phyloP scores from a whole-genome alignment of 37 sponge, comb jelly and placozoan genomes.

The Geodia barretti region DNA sequence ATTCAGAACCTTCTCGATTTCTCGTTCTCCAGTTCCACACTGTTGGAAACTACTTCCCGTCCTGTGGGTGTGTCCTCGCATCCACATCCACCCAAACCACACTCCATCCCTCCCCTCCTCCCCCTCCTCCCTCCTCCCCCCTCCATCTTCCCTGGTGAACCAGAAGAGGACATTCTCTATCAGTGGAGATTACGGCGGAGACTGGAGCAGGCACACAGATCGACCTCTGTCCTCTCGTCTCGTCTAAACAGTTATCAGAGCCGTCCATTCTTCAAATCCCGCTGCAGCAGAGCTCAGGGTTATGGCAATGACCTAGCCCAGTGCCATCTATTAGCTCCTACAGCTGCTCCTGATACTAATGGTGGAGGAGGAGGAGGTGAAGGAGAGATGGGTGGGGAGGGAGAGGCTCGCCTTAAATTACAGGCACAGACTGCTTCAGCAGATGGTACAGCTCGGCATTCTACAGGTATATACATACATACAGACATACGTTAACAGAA shows the following conservation, averaged over 20 bases:
- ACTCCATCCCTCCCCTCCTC: not conserved
- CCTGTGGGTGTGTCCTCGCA: not conserved
- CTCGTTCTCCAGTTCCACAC: not conserved
- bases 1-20: not conserved
- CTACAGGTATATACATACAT: too few relatives aligned
- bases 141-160: not conserved
- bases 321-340: not conserved
- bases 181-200: slow-evolving; percentile 65
- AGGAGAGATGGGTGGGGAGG: not conserved
- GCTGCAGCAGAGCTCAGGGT: too few relatives aligned
- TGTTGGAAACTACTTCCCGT: not conserved
- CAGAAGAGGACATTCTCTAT: slow-evolving; percentile 60
- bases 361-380: not conserved
- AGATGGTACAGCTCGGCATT: too few relatives aligned
- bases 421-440: too few relatives aligned
- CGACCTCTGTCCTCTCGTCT: not conserved
- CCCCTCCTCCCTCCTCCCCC: not conserved
- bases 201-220: slow-evolving; percentile 59
- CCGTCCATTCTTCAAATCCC: too few relatives aligned
- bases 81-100: not conserved
- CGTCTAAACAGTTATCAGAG: too few relatives aligned
- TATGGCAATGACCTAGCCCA: too few relatives aligned
- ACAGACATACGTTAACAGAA: too few relatives aligned
- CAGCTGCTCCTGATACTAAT: not conserved
- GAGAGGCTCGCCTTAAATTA: too few relatives aligned